A percentile compares a stretch with the other conserved stretches of the same genome.
Conservation (phyloP, 2,113 vertebrate genomes). For the Entomyzon cyanotis region DNA sequence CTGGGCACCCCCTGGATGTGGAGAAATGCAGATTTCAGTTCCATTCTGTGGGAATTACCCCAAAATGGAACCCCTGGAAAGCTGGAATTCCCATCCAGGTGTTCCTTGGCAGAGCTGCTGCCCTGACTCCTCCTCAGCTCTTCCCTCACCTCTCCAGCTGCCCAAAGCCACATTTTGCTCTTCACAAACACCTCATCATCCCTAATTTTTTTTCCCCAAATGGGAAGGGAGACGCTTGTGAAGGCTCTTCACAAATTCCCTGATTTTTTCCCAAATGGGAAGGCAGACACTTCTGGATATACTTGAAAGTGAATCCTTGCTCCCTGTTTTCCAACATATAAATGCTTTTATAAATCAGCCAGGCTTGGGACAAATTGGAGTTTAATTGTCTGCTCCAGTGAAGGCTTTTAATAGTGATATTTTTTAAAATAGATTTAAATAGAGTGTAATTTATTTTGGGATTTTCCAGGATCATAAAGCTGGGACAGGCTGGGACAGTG, state of each 20-base stretch:
- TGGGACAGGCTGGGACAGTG: neutral
- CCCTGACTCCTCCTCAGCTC: neutral
- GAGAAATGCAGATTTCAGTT: neutral
- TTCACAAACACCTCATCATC: neutral
- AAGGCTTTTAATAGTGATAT: neutral
- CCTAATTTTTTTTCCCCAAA: neutral
- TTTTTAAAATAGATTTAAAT: neutral
- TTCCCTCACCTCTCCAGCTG: neutral
- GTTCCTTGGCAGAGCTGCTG: neutral
- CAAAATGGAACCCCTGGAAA: neutral
- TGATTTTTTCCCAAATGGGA: neutral
- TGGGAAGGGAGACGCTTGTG: neutral
- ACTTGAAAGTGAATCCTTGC: neutral
- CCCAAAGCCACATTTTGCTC: neutral
- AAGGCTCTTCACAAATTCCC: neutral
- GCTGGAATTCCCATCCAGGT: neutral
- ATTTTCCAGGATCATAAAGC: neutral
- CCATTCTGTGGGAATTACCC: neutral
- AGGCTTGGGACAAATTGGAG: neutral
- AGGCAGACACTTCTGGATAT: neutral
- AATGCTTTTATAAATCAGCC: neutral
- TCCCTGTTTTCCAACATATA: neutral
- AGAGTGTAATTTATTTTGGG: neutral
- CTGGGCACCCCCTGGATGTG: neutral
- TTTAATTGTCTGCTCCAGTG: neutral